Evolutionary conservation across 2,113 vertebrate species (phyloP), one percentile per base, ranked within the genome.

Genomic region (Dicerorhinus sumatrensis): DNA sequence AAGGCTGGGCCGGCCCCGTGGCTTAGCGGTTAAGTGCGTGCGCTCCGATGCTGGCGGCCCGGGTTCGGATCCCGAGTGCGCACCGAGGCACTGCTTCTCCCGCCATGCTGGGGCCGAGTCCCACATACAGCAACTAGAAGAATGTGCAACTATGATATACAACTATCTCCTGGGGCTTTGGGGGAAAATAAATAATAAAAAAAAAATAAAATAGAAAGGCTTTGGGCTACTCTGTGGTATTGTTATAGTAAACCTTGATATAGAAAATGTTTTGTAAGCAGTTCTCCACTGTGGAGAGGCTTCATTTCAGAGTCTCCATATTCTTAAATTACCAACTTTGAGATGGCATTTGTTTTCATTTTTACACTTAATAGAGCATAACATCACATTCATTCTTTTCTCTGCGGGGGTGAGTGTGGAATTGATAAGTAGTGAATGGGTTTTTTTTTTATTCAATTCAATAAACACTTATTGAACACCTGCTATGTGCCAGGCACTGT

Each of bases 311-410:
- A 25, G 63, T 42, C 65, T 86, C 63, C 4, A 1, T 31, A 29
- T 89, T 91, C 88, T 88, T 75, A 87, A 97, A 95, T 83, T 80
- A 83, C 94, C 95, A 89, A 62, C 94, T 87, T 90, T 80, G 95
- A 96, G 69, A 62, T 88, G 79, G 79, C 42, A 95, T 96, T 96
- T 96, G 92, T 94, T 96, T 97, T 95, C 96, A 96, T 96, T 89
- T 97, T 83, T 95, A 86, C n/a, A 96, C 83, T 96, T 95, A 95
- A 67, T 65, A 94, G 89, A 84, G 94, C 87, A 77, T 76, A 83
- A 48, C 70, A 65, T 94, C 76, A 70, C 75, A 84, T 36, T 48
- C 76, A 48, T 76, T 83, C 60, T 90, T 94, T 91, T 73, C 48
- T 94, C 73, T 92, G 48, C 69, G 72, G 58, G 89, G 23, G 31